Base-by-base conservation (phyloP, 2,888 invertebrate species). In the Digitonthophagus gazella region DNA sequence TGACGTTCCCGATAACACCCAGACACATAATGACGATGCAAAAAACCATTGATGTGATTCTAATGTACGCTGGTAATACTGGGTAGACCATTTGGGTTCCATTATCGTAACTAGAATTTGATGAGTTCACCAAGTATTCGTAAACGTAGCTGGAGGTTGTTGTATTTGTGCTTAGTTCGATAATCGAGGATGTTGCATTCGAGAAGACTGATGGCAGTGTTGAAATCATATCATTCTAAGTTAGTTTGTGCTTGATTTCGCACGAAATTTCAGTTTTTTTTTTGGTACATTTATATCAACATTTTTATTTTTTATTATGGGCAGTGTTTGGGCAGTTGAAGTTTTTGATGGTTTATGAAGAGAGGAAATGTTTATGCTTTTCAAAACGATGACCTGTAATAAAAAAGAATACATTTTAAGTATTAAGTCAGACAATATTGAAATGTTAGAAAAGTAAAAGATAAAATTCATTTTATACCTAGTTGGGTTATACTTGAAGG, bases 1-100 rank as follows among this genome's bases (percentile, higher is more conserved):
- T 93, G 72, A 95, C 88, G 80, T 97, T 97, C 16, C 97, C 97
- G 74, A 95, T 89, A 72, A 96, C 93, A 54, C 97, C 97, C 75
- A 96, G 85, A 78, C 93, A 88, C 89, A 97, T 93, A 76, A 97
- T 93, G 74, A 92, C 86, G 78, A 93, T 91, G 83, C 96, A 96
- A 77, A 95, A 90, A 18, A 93, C 87, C 88, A 96, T 95, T 6
- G 96, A 95, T 1, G 93, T 93, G 67, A 91, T 91, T 75, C 93
- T 89, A 82, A 96, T 93, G 85, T 96, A 96, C 79, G 89, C 86
- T 74, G 96, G 95, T 78, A 95, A 84, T 74, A 86, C 84, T 67
- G 84, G 81, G 66, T 79, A 79, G 19, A 74, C 71, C 4, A 74
- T 69, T 3, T 78, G 57, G 22, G 66, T 68, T 16, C 68, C 71